Percentiles rank a stretch among this genome's conserved stretches.
Conservation (phyloP, 2,888 invertebrate genomes). For the Teinopalpus imperialis region DNA sequence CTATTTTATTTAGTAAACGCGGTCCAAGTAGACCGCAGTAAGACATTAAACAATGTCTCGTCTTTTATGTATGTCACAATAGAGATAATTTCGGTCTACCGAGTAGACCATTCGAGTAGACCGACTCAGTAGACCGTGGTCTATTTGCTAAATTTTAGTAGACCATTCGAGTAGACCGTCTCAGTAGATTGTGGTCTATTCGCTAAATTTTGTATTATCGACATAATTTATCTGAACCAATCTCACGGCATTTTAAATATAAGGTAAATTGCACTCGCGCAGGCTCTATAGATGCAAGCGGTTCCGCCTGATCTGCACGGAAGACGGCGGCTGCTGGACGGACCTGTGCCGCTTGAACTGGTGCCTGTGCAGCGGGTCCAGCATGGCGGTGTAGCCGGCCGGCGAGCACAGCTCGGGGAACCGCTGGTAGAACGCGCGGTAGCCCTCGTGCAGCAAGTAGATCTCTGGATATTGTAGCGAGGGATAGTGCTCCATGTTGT, state of each 20-base stretch:
- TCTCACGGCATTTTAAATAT: too few species aligned
- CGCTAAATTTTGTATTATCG: too few species aligned
- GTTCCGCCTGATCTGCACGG: conserved; percentile 31
- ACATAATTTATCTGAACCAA: too few species aligned
- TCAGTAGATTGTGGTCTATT: too few species aligned
- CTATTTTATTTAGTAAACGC: neutral
- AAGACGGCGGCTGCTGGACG: conserved; percentile 25
- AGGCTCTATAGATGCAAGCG: conserved; percentile 29
- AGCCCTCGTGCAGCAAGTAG: conserved; percentile 92
- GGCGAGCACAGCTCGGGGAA: conserved; percentile 85
- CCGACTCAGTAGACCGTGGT: conserved; percentile 10
- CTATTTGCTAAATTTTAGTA: neutral
- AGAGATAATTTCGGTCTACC: too few species aligned
- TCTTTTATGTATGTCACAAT: neutral
- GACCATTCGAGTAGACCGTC: conserved; percentile 25
- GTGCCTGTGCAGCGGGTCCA: conserved; percentile 88
- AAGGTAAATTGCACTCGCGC: conserved; percentile 24
- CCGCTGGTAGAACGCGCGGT: conserved; percentile 85
- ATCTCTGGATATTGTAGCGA: conserved; percentile 94
- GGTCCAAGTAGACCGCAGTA: conserved; percentile 11
- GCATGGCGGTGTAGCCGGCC: conserved; percentile 91
- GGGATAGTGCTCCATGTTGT: conserved; percentile 92
- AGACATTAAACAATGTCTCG: neutral
- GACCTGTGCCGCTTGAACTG: conserved; percentile 87
- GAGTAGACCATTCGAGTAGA: conserved; percentile 23